phyloP scores from a whole-genome alignment of 2,797 vertebrate species.

The Muraenolepis orangiensis region DNA sequence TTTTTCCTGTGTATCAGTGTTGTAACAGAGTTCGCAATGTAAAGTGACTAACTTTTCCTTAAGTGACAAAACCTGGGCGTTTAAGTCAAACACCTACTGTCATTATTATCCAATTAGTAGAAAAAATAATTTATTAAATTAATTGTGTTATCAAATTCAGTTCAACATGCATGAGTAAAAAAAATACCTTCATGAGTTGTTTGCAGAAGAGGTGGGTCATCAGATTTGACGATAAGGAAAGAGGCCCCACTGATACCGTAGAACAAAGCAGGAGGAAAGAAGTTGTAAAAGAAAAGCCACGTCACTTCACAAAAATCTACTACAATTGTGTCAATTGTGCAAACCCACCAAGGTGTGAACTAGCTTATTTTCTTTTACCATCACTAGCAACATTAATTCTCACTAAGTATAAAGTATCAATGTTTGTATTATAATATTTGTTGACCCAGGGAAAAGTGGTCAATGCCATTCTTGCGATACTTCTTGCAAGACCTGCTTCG shows the following conservation, averaged over 20 bases:
- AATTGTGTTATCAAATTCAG: neutral
- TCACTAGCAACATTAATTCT: neutral
- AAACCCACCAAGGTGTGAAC: neutral
- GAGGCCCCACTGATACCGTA: neutral
- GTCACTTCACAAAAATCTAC: neutral
- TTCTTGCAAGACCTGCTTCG: constrained; percentile 72
- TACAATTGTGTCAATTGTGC: neutral
- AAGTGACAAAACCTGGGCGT: too few relatives aligned
- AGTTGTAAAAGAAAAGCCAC: neutral
- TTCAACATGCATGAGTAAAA: neutral
- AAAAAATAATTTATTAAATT: neutral
- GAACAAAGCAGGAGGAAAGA: neutral
- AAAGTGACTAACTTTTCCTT: too few relatives aligned
- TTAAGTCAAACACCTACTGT: too few relatives aligned
- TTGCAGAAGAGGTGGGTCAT: neutral
- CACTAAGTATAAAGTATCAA: neutral
- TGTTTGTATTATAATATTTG: neutral
- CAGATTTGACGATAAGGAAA: neutral
- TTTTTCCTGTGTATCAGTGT: neutral
- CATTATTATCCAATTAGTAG: too few relatives aligned
- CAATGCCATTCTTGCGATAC: constrained; percentile 61
- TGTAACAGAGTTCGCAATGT: neutral
- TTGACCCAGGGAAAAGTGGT: constrained; percentile 49
- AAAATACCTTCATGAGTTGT: neutral
- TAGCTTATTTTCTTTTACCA: neutral